phyloP scores from a whole-genome alignment of 2,888 invertebrate genomes.

The Iselma pallidipennis region DNA sequence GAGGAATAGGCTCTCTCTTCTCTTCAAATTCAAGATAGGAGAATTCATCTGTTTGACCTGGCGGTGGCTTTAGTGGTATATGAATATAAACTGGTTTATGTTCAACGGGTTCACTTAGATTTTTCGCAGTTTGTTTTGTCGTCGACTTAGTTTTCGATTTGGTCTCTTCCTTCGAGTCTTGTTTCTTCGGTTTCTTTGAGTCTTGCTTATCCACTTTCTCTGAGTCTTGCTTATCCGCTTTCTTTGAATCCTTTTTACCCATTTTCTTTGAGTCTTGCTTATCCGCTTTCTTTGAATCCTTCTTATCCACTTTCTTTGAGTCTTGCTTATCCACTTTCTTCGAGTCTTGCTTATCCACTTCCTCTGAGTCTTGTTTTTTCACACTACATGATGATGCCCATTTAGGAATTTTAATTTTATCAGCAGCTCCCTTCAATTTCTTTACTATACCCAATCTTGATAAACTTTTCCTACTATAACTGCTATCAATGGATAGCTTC shows the following conservation, averaged over 20 bases:
- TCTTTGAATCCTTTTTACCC: too few species aligned
- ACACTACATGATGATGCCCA: conserved; percentile 26
- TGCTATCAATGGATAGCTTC: conserved; percentile 43
- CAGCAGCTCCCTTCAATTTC: conserved; percentile 46
- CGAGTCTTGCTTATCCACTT: conserved; percentile 37
- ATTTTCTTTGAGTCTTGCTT: too few species aligned
- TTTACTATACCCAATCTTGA: conserved; percentile 40
- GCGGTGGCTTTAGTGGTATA: conserved; percentile 53
- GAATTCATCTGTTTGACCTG: conserved; percentile 52
- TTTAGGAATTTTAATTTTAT: conserved; percentile 48
- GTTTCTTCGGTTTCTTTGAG: conserved; percentile 41
- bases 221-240: too few species aligned
- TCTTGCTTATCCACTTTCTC: too few species aligned
- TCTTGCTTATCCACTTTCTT: conserved; percentile 35
- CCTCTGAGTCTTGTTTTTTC: too few species aligned
- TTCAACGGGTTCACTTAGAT: conserved; percentile 26
- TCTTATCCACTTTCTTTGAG: conserved; percentile 20
- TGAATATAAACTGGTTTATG: conserved; percentile 50
- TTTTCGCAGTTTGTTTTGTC: conserved; percentile 19
- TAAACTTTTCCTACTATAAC: conserved; percentile 41
- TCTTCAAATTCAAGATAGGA: conserved; percentile 49
- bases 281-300: too few species aligned
- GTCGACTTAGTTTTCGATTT: conserved; percentile 32
- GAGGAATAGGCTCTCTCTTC: conserved; percentile 15
- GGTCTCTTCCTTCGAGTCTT: conserved; percentile 26